phyloP scores from a whole-genome alignment of 2,113 vertebrate species.

The Calypte anna region DNA sequence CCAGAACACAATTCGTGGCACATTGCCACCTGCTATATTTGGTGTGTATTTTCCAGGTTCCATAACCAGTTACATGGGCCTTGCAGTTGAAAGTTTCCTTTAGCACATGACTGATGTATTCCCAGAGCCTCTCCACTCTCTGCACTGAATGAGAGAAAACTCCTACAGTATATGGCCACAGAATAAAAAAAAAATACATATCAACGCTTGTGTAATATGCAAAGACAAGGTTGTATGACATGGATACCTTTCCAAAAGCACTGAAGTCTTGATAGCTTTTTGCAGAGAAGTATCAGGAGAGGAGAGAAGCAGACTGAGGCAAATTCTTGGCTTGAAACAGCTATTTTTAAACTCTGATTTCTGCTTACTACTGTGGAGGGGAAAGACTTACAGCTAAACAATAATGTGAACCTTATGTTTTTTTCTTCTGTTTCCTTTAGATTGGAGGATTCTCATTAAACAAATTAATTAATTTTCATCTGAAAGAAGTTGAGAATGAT shows the following conservation, averaged over 20 bases:
- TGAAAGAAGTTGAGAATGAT: conserved; percentile 79
- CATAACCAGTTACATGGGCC: neutral
- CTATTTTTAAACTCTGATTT: neutral
- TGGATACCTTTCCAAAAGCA: neutral
- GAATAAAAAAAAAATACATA: neutral
- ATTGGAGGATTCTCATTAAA: conserved; percentile 82
- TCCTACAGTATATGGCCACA: neutral
- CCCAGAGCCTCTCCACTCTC: neutral
- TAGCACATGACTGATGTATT: accelerated
- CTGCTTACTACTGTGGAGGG: neutral
- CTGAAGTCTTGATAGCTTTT: neutral
- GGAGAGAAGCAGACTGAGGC: neutral
- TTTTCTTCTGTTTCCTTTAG: conserved; percentile 49
- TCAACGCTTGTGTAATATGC: neutral
- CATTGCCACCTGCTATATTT: neutral
- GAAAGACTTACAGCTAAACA: neutral
- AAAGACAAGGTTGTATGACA: neutral
- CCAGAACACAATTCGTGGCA: neutral
- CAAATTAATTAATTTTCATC: conserved; percentile 80
- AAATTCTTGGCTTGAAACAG: neutral
- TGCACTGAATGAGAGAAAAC: neutral
- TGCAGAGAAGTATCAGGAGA: neutral
- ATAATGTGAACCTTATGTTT: neutral
- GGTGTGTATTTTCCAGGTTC: neutral
- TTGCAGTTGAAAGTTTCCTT: neutral